Evolutionary conservation across 2,888 invertebrate species (phyloP), one percentile per base, ranked within the genome.

Genomic region (Barypeithes pellucidus): DNA sequence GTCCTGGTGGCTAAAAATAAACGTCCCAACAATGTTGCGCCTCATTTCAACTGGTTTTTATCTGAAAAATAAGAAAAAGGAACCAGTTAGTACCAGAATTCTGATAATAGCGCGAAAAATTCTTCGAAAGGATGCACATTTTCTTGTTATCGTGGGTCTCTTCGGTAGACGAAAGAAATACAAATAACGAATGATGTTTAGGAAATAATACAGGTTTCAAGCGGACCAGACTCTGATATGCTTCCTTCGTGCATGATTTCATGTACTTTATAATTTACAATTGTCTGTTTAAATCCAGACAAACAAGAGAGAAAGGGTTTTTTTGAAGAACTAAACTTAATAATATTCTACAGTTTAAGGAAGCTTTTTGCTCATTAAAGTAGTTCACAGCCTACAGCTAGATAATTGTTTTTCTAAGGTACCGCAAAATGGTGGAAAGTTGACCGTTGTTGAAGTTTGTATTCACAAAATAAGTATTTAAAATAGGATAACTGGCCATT

Each of bases 21-120:
- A 59, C 16, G 8, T 22, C n/a, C 43, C n/a, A 11, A 20, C 22
- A 24, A 41, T 22, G 60, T 43, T 43, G 60, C 60, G 60, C 43
- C 60, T 60, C 24, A 29, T 29, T 14, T 14, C 1, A 52, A 52
- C 52, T 8, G 29, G 29, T 52, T 50, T 52, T 52, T 29, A 14
- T 8, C 52, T 24, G 14, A 12, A 24, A 24, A 52, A 29, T 24
- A 52, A 29, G n/a, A 29, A 52, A 3, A 52, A 29, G 1, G n/a
- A 52, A 14, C 14, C 14, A 2, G 52, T 52, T 24, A 24, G 24
- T 24, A 47, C 39, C 39, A 61, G 29, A 69, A 50, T 61, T 69
- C 69, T 52, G 52, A 61, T 52, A 43, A 50, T 52, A 57, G 52
- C 8, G 50, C 54, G 11, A 16, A 57, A 41, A 50, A 61, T 69